Evolutionary conservation across 1,140 invertebrate genomes (phyloP).

Genomic region (Lasioglossum albipes): DNA sequence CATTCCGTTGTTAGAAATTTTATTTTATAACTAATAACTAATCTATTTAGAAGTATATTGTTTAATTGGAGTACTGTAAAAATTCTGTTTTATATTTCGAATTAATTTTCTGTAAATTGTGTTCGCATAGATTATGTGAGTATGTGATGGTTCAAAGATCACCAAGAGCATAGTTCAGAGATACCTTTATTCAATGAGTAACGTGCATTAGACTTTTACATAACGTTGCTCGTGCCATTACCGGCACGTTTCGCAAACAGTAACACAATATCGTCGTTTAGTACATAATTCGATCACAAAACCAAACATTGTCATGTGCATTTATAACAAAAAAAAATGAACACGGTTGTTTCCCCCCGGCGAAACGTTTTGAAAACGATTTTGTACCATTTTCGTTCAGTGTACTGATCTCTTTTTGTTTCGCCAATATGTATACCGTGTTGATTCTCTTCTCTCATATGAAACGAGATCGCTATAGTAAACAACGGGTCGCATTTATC

Average conservation of each 20-base stretch:
- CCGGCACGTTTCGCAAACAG: slow-evolving; percentile 9
- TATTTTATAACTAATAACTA: too few species aligned
- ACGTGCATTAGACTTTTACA: slow-evolving; percentile 28
- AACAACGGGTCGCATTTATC: slow-evolving; percentile 14
- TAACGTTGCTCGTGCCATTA: background rate
- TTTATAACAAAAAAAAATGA: background rate
- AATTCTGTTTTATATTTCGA: too few species aligned
- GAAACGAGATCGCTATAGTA: slow-evolving; percentile 6
- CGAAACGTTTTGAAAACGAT: background rate
- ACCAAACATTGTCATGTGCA: background rate
- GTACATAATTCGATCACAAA: background rate
- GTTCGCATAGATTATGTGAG: background rate
- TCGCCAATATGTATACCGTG: too few species aligned
- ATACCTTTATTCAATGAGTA: slow-evolving; percentile 29
- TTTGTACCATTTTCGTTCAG: too few species aligned
- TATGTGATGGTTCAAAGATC: background rate
- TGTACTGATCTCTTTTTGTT: too few species aligned
- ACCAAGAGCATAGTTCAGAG: background rate
- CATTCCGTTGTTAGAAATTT: too few species aligned
- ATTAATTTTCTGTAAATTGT: too few species aligned
- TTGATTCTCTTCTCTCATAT: background rate
- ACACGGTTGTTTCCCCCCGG: background rate
- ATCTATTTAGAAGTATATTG: too few species aligned
- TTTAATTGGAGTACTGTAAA: too few species aligned
- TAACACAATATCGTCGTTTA: background rate